Evolutionary conservation across 1,140 invertebrate species (phyloP).

Genomic region (Drosophila parvula): DNA sequence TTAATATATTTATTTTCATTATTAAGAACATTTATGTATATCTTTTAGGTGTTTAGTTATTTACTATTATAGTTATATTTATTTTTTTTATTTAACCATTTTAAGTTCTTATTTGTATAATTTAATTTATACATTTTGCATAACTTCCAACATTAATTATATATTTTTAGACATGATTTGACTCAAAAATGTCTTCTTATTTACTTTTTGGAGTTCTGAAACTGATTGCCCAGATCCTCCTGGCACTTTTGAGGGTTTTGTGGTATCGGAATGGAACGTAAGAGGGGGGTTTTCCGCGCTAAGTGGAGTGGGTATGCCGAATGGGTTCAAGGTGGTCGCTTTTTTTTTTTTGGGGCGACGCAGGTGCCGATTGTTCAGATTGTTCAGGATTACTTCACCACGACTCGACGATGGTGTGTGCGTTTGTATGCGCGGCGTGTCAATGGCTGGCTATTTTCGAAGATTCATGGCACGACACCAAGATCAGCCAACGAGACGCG

Average conservation of each 20-base stretch:
- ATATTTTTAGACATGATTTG: background rate
- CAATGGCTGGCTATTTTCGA: constrained; percentile 81
- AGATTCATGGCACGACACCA: constrained; percentile 72
- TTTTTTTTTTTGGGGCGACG: constrained; percentile 7
- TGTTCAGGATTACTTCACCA: constrained; percentile 43
- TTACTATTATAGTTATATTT: too few species aligned
- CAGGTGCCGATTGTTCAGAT: constrained; percentile 20
- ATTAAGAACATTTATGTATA: too few species aligned
- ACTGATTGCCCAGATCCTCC: background rate
- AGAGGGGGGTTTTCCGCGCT: constrained; percentile 8
- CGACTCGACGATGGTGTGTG: constrained; percentile 12
- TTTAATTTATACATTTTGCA: background rate
- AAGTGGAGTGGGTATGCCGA: constrained; percentile 25
- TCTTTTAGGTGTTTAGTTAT: too few species aligned
- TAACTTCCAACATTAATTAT: background rate
- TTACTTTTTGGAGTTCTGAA: background rate
- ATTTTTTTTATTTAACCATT: too few species aligned
- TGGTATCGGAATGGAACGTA: background rate
- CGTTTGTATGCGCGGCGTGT: constrained; percentile 43
- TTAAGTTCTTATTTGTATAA: too few species aligned
- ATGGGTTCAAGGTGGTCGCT: constrained; percentile 44
- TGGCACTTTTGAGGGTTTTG: background rate
- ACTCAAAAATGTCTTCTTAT: background rate
- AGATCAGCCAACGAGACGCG: constrained; percentile 62
- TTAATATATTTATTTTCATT: too few species aligned